These are phyloP conservation scores for Crocidura indochinensis DNA, from an alignment of 2,797 vertebrate species.

Conservation along the genomic window DNA sequence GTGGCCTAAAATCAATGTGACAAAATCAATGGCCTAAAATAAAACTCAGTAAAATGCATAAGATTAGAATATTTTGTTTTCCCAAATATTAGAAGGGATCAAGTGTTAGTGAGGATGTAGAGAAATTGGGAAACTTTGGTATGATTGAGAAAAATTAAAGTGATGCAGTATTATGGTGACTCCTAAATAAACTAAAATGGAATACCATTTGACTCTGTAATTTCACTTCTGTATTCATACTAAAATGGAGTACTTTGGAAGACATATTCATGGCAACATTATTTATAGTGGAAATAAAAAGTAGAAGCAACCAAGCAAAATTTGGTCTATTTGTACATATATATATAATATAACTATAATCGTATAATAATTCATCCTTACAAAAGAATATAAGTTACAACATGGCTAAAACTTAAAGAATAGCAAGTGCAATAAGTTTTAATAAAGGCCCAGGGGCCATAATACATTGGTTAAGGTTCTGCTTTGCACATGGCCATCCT, in stretches of 20 bases:
- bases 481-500: no score
- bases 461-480: no score
- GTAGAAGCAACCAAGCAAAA: not conserved
- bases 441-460: not conserved
- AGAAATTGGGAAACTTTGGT: not conserved
- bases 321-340: not conserved
- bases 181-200: not conserved
- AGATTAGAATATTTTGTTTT: not conserved
- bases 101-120: not conserved
- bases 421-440: not conserved
- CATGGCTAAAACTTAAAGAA: not conserved
- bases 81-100: not conserved
- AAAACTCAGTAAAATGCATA: not conserved
- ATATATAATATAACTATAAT: not conserved
- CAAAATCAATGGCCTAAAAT: slow-evolving; percentile 7
- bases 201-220: not conserved
- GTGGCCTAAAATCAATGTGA: slow-evolving; percentile 9
- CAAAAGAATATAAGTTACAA: not conserved
- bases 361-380: not conserved
- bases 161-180: not conserved
- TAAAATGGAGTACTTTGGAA: not conserved
- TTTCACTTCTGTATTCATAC: not conserved
- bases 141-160: not conserved
- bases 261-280: not conserved
- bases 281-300: not conserved